Base-by-base conservation (phyloP, 2,888 invertebrate species). In the Phalera bucephala region DNA sequence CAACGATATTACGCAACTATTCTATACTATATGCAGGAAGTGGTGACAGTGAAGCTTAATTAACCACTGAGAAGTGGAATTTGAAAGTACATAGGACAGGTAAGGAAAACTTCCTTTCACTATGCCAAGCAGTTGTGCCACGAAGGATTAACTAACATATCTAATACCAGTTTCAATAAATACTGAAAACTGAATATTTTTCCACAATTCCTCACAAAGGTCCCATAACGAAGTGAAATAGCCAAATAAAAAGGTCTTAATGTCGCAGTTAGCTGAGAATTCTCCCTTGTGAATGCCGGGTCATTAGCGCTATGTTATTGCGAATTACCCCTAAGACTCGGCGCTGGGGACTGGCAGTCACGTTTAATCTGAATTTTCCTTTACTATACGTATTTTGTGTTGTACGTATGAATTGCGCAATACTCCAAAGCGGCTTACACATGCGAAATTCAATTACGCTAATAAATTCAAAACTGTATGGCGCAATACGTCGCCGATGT, bases 271-370 rank as follows among this genome's bases (percentile, higher is more conserved):
- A 86, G 73, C 76, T 67, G 75, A 70, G 80, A 80, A 81, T 80
- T 75, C 74, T 74, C 83, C 81, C 83, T 78, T 74, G 80, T 84
- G 84, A 86, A 85, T 85, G 76, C 71, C 56, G 72, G 75, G 71
- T 86, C 86, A 86, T 87, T 87, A 87, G 84, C 75, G 83, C 79
- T 71, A 69, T 81, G 84, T 85, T 85, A 85, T 82, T 85, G 80
- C 82, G 78, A 84, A 80, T 81, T 78, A 75, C 76, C 75, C 69
- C 61, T 69, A 72, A 75, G 72, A 74, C 72, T 65, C 59, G 54
- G 60, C 57, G 52, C 52, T 50, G 59, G 68, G 67, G 64, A 64
- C 62, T 54, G 54, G 54, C 48, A 74, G 78, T 78, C 78, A 73
- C 73, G 77, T 82, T 79, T 80, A 75, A 80, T 80, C 71, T 74